A percentile compares a stretch with the other conserved stretches of the same genome.
Conservation (phyloP, 2,113 vertebrate genomes). For the Dicentrarchus labrax region DNA sequence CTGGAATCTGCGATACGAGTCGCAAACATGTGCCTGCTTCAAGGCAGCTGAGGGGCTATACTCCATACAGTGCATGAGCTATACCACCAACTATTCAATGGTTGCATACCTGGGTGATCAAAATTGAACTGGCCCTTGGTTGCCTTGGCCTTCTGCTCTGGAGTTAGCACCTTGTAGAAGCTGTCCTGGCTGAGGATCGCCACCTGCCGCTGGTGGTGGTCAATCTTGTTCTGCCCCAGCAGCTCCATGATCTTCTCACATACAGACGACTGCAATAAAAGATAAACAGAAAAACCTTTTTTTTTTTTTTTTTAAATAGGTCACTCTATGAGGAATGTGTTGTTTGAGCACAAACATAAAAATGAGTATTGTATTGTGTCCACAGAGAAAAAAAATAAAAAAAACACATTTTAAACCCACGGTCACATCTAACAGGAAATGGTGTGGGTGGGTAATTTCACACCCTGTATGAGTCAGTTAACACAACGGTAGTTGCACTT, state of each 20-base stretch:
- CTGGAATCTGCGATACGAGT: neutral
- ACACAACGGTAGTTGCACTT: conserved; percentile 1
- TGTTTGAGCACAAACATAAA: neutral
- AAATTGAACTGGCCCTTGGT: conserved; percentile 98
- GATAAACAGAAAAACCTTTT: neutral
- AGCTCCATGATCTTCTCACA: conserved; percentile 98
- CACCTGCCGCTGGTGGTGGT: conserved; percentile 95
- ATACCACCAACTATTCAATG: neutral
- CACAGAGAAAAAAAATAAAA: neutral
- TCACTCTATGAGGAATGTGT: neutral
- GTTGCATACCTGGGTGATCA: conserved; percentile 93
- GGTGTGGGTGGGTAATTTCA: neutral
- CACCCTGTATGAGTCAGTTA: neutral
- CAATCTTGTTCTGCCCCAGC: conserved; percentile 97
- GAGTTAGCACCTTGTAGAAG: conserved; percentile 95
- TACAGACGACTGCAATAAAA: conserved; percentile 89
- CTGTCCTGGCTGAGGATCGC: conserved; percentile 98
- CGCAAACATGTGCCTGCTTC: neutral
- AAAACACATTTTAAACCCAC: neutral
- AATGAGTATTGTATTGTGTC: neutral
- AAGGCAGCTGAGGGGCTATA: neutral
- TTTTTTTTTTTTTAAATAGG: too few relatives aligned
- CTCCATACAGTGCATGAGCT: neutral
- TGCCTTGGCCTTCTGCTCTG: conserved; percentile 96
- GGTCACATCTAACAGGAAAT: neutral